phyloP scores from a whole-genome alignment of 2,888 invertebrate genomes.

The Icerya purchasi region DNA sequence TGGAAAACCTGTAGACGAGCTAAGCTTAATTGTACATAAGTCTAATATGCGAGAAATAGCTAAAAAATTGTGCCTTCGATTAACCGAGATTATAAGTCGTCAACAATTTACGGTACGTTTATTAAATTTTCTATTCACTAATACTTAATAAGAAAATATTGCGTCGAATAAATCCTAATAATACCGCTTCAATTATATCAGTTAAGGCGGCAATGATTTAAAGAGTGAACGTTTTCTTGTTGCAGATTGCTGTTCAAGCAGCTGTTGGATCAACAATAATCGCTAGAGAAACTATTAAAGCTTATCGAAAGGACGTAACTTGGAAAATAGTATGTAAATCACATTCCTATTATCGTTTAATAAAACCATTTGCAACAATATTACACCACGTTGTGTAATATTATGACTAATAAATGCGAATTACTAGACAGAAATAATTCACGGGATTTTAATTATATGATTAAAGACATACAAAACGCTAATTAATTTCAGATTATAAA shows the following conservation, averaged over 20 bases:
- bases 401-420: not conserved
- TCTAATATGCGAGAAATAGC: conserved; percentile 42
- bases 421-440: too few relatives aligned
- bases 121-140: not conserved
- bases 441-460: too few relatives aligned
- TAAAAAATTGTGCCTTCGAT: conserved; percentile 43
- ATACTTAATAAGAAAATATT: not conserved
- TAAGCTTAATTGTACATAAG: conserved; percentile 57
- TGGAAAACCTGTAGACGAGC: conserved; percentile 56
- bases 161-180: not conserved
- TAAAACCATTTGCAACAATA: not conserved
- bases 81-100: conserved; percentile 66
- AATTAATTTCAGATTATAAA: too few relatives aligned
- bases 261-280: conserved; percentile 52
- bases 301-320: conserved; percentile 78
- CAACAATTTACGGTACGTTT: conserved; percentile 46
- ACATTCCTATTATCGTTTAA: not conserved
- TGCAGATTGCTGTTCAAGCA: conserved; percentile 65
- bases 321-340: conserved; percentile 67
- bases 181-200: too few relatives aligned
- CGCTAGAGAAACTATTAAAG: conserved; percentile 65
- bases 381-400: not conserved
- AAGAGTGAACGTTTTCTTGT: conserved; percentile 11
- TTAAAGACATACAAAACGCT: too few relatives aligned
- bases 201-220: too few relatives aligned